A percentile compares a stretch with the other conserved stretches of the same genome.
phyloP scores from a whole-genome alignment of 2,113 vertebrate species.

The Tylochromis polylepis region DNA sequence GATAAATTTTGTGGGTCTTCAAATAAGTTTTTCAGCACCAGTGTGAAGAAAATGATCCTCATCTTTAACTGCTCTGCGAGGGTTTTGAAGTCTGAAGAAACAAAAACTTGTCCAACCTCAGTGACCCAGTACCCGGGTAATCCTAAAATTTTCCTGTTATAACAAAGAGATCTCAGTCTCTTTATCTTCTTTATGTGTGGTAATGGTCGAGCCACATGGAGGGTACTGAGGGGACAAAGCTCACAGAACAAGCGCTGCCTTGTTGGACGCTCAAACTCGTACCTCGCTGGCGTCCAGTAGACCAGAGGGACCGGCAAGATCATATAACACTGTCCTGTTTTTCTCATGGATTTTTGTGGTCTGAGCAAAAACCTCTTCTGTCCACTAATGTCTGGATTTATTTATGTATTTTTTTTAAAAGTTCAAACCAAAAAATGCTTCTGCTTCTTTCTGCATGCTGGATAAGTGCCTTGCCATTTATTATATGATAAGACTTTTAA shows the following conservation, averaged over 20 bases:
- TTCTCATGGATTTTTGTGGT: conserved; percentile 55
- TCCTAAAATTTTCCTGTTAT: background rate
- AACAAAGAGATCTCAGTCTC: conserved; percentile 23
- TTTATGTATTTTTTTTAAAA: background rate
- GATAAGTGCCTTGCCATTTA: background rate
- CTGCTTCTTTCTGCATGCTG: background rate
- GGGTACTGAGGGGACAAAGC: conserved; percentile 23
- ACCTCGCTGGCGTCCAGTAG: conserved; percentile 31
- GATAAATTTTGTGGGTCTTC: background rate
- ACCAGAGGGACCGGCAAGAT: conserved; percentile 2
- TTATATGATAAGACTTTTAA: background rate
- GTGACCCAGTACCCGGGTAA: background rate
- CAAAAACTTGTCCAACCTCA: background rate
- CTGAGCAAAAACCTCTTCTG: conserved; percentile 27
- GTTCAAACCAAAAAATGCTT: conserved; percentile 2
- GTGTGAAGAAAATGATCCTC: background rate
- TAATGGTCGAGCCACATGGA: conserved; percentile 35
- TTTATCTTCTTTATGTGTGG: conserved; percentile 5
- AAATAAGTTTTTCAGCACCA: background rate
- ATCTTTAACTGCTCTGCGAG: background rate
- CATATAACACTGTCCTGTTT: conserved; percentile 41
- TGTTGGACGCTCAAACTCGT: conserved; percentile 30
- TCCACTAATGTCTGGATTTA: conserved; percentile 5
- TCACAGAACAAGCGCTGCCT: conserved; percentile 52
- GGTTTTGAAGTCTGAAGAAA: background rate